Evolutionary conservation across 2,888 invertebrate genomes (phyloP).

Genomic region (Parnassius apollo): DNA sequence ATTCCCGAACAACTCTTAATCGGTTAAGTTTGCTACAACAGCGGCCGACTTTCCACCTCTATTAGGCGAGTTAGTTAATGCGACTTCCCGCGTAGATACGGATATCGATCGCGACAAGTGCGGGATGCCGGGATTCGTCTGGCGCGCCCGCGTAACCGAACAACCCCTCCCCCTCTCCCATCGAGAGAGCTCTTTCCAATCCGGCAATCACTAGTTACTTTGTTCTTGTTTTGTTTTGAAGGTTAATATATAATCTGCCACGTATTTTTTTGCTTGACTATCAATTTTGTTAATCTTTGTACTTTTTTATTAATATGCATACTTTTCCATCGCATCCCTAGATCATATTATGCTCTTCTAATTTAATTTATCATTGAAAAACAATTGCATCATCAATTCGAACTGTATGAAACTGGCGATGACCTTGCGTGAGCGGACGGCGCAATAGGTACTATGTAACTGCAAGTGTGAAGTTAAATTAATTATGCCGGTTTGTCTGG

Average conservation of each 20-base stretch:
- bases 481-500: constrained; percentile 76
- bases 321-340: neutral
- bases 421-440: constrained; percentile 72
- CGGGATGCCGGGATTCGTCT: constrained; percentile 76
- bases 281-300: constrained; percentile 10
- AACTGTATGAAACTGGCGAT: constrained; percentile 47
- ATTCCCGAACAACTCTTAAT: constrained; percentile 63
- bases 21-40: constrained; percentile 75
- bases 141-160: constrained; percentile 61
- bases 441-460: constrained; percentile 47
- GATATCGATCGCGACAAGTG: constrained; percentile 75
- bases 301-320: neutral
- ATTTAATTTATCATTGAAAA: neutral
- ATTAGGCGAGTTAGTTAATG: constrained; percentile 69
- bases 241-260: constrained; percentile 73
- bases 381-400: constrained; percentile 1
- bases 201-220: constrained; percentile 65
- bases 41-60: constrained; percentile 74
- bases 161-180: constrained; percentile 45
- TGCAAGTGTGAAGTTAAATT: constrained; percentile 64
- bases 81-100: constrained; percentile 70
- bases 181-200: constrained; percentile 65
- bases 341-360: too few species aligned
- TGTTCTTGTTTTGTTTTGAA: constrained; percentile 78
- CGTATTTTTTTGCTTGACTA: constrained; percentile 27